These are phyloP conservation scores for Drosophila rufa DNA, from an alignment of 1,140 invertebrate genomes.

Conservation along the genomic window DNA sequence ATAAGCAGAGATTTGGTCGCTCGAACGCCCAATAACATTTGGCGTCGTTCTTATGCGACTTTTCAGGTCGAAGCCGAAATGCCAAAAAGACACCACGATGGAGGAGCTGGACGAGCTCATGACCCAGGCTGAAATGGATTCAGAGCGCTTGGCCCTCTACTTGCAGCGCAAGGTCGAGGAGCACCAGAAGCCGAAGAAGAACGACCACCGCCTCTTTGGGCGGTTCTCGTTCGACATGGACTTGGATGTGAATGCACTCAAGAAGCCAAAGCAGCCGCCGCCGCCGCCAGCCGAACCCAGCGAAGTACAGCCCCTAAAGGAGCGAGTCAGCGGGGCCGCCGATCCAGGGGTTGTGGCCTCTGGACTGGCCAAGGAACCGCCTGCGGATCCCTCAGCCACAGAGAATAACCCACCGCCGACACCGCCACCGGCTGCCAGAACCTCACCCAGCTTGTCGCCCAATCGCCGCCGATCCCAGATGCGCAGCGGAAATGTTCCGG, in stretches of 20 bases:
- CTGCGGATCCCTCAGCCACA: too few relatives aligned
- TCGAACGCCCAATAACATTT: neutral
- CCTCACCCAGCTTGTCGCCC: conserved; percentile 1
- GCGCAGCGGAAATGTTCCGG: conserved; percentile 46
- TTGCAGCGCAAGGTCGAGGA: conserved; percentile 35
- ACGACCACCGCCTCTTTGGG: conserved; percentile 2
- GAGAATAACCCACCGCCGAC: conserved; percentile 1
- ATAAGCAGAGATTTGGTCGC: neutral
- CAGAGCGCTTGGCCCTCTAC: conserved; percentile 20
- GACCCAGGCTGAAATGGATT: conserved; percentile 10
- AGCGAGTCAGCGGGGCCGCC: neutral
- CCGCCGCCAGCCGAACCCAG: neutral
- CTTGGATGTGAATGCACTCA: conserved; percentile 27
- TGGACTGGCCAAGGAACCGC: too few relatives aligned
- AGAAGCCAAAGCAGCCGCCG: conserved; percentile 2
- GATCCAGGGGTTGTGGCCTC: neutral
- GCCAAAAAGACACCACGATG: conserved; percentile 1
- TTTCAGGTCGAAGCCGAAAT: conserved; percentile 4
- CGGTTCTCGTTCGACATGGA: conserved; percentile 49
- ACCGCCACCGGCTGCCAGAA: neutral
- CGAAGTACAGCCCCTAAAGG: neutral
- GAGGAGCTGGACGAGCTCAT: conserved; percentile 48
- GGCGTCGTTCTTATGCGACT: neutral
- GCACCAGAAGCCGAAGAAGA: neutral
- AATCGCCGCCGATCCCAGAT: neutral